Conservation (phyloP, 1,140 invertebrate species). For the Drosophila arawakana region DNA sequence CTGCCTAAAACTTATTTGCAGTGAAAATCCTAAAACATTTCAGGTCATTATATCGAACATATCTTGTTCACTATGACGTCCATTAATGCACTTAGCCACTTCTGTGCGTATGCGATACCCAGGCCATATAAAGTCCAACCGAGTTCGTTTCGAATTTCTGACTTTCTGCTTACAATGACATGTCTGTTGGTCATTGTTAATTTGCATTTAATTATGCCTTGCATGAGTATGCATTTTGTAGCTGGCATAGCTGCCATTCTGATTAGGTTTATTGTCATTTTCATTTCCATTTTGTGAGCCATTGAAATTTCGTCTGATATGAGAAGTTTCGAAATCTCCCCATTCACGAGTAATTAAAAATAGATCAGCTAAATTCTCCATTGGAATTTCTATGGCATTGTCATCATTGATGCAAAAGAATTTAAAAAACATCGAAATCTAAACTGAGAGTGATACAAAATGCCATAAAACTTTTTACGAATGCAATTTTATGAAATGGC, state of each 20-base stretch:
- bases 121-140: constrained; percentile 1
- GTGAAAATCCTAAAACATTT: constrained; percentile 86
- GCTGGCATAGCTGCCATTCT: constrained; percentile 12
- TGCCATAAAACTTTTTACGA: background rate
- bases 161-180: constrained; percentile 9
- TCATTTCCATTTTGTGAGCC: background rate
- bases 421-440: background rate
- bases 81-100: constrained; percentile 18
- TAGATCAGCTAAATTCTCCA: background rate
- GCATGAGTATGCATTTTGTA: constrained; percentile 36
- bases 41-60: constrained; percentile 9
- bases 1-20: constrained; percentile 87
- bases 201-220: constrained; percentile 68
- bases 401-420: background rate
- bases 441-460: background rate
- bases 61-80: background rate
- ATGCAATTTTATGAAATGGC: background rate
- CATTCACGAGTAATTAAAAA: constrained; percentile 6
- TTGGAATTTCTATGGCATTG: background rate
- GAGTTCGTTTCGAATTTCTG: constrained; percentile 74
- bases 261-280: constrained; percentile 43
- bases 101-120: constrained; percentile 86
- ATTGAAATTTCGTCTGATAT: background rate
- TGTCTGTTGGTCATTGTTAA: constrained; percentile 35
- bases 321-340: constrained; percentile 5